These are phyloP conservation scores for Indicator maculatus DNA, from an alignment of 2,113 vertebrate species.

Conservation along the genomic window DNA sequence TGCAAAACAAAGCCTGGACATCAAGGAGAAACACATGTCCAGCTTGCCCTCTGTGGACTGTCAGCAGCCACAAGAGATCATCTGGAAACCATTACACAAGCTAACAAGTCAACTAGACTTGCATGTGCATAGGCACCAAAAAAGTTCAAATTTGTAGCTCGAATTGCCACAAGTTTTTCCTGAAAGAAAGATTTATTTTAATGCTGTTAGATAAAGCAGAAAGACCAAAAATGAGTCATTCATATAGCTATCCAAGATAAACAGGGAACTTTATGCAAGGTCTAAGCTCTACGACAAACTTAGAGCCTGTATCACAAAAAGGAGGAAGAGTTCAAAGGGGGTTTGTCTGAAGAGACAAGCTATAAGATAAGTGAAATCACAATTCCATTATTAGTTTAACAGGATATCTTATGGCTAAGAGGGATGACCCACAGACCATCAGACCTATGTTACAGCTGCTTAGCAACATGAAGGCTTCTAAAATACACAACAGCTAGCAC, in stretches of 20 bases:
- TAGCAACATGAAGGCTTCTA: neutral
- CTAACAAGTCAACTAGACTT: constrained; percentile 1
- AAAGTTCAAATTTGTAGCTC: constrained; percentile 6
- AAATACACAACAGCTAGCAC: neutral
- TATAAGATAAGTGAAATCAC: neutral
- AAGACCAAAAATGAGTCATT: neutral
- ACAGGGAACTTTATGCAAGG: neutral
- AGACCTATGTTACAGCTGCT: neutral
- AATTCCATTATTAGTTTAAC: neutral
- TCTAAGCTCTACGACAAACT: neutral
- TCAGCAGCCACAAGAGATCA: constrained; percentile 39
- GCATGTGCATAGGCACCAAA: neutral
- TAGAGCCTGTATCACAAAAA: neutral
- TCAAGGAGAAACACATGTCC: constrained; percentile 27
- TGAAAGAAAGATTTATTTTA: constrained; percentile 50
- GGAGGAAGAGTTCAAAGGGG: neutral
- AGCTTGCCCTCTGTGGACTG: constrained; percentile 2
- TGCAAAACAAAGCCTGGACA: neutral
- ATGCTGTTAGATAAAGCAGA: constrained; percentile 30
- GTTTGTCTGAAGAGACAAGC: neutral
- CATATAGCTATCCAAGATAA: constrained; percentile 7
- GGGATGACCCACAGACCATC: neutral
- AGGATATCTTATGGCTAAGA: neutral
- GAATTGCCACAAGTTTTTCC: neutral
- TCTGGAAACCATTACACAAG: constrained; percentile 36